Evolutionary conservation across 2,113 vertebrate species (phyloP).

Genomic region (Xenopus borealis): DNA sequence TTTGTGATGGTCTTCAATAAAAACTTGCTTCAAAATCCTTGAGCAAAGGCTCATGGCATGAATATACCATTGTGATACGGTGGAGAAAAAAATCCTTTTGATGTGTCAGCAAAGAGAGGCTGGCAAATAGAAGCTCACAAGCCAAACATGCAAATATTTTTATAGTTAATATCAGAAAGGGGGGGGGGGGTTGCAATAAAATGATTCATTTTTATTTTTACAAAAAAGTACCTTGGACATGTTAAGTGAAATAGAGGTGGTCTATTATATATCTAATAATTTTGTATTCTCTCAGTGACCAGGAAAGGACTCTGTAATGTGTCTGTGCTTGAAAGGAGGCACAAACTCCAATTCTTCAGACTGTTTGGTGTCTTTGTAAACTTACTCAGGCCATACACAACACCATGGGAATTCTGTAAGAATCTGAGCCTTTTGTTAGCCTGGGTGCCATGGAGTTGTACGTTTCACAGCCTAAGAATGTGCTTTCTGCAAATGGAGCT

Average conservation of each 20-base stretch:
- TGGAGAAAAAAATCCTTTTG: slow-evolving; percentile 63
- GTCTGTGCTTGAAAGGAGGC: slow-evolving; percentile 70
- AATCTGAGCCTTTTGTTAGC: slow-evolving; percentile 60
- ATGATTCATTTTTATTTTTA: not conserved
- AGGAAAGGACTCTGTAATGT: slow-evolving; percentile 62
- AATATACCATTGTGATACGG: slow-evolving; percentile 65
- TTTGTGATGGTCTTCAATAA: slow-evolving; percentile 60
- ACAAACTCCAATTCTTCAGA: slow-evolving; percentile 72
- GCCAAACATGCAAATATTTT: slow-evolving; percentile 55
- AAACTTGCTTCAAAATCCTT: slow-evolving; percentile 61
- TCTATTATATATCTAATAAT: slow-evolving; percentile 51
- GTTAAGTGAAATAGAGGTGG: not conserved
- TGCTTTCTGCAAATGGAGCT: slow-evolving; percentile 43
- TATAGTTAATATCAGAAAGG: not conserved
- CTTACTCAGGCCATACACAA: slow-evolving; percentile 61
- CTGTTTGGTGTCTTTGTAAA: slow-evolving; percentile 71
- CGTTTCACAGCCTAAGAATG: slow-evolving; percentile 63
- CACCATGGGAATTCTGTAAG: slow-evolving; percentile 68
- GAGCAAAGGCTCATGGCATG: slow-evolving; percentile 62
- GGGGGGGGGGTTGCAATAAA: not conserved
- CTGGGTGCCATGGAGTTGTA: slow-evolving; percentile 62
- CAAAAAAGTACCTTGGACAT: not conserved
- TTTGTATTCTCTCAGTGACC: slow-evolving; percentile 54
- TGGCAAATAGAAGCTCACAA: slow-evolving; percentile 66
- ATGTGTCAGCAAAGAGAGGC: slow-evolving; percentile 62